Evolutionary conservation across 1,140 invertebrate species (phyloP), one percentile per base, ranked within the genome.

Genomic region (Grapholita molesta): DNA sequence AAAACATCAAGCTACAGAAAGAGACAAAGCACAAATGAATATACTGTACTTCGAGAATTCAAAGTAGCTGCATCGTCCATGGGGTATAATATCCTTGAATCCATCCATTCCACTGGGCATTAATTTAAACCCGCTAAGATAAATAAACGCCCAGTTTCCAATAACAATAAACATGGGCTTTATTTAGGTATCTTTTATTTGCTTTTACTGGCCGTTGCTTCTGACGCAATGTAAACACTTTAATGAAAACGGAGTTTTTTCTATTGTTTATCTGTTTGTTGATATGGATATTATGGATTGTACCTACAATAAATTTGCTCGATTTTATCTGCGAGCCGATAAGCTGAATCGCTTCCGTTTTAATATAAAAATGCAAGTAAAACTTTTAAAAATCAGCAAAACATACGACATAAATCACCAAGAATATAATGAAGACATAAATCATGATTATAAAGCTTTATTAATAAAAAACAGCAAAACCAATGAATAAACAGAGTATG

Each of bases 111-210:
- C 21, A 9, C 2, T 21, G 12, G n/a, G 42, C 42, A 48, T 48
- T 61, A 30, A 25, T 28, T 61, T 61, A 28, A 28, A 61, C n/a
- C 55, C 25, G 55, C 25, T 30, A 61, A 61, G n/a, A 30, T 7
- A 61, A 61, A 61, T 25, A 61, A 61, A 61, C 55, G 24, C 12
- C 24, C n/a, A 30, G 55, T 61, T 61, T 61, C 24, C 12, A 48
- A 61, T 8, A 61, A 61, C 25, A 61, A 61, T 61, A 61, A 61
- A 61, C 55, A 30, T 61, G 4, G 11, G 1, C 0, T 15, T 25
- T 61, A 61, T 61, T 61, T 61, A 30, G 25, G 55, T 28, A 30
- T 28, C 53, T 61, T 28, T 57, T n/a, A n/a, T n/a, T n/a, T n/a
- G n/a, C n/a, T n/a, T n/a, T n/a, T n/a, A n/a, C n/a, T n/a, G 8